Base-by-base conservation (phyloP, 92 coral and sea anemone species). In the Virgularia gustaviana region DNA sequence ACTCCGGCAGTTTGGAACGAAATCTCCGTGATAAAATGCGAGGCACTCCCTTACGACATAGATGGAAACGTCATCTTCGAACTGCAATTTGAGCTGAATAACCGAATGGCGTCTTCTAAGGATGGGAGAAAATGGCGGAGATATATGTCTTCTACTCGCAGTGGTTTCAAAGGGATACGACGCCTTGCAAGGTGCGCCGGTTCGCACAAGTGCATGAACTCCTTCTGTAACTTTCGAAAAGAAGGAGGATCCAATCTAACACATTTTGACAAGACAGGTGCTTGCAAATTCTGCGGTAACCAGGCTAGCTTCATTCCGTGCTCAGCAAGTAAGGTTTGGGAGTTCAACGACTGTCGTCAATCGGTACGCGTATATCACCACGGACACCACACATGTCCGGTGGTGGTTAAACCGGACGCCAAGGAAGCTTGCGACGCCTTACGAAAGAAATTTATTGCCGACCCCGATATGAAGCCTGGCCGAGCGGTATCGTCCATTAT, bases 111-210 rank as follows among this genome's bases (percentile, higher is more conserved):
- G 27, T 37, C 76, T 27, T 67, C 83, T 33, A 78, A 70, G 38
- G 83, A 66, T 68, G 83, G 77, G 18, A 45, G 83, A 44, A 56
- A 33, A 41, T 78, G 83, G 83, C 2, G 16, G 37, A 49, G 75
- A 57, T 65, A 65, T 18, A 49, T 77, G 53, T n/a, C 82, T 20
- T 77, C 76, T 25, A 39, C 28, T 29, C 52, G 75, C 20, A 54
- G 38, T 32, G 75, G 63, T 3, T 77, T 65, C 32, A 63, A 16
- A 25, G 70, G 70, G 20, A 37, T 51, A 6, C 36, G 70, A n/a
- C 44, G 53, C 20, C 70, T 71, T 49, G 63, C 76, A 0, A 71
- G 47, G 47, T 71, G 76, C 53, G 9, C 60, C 37, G 63, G 76
- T 47, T 30, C 63, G 12, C 32, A 18, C 47, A 22, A 51, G 49